These are phyloP conservation scores for Orgyia antiqua DNA, from an alignment of 2,888 invertebrate species.

Conservation along the genomic window DNA sequence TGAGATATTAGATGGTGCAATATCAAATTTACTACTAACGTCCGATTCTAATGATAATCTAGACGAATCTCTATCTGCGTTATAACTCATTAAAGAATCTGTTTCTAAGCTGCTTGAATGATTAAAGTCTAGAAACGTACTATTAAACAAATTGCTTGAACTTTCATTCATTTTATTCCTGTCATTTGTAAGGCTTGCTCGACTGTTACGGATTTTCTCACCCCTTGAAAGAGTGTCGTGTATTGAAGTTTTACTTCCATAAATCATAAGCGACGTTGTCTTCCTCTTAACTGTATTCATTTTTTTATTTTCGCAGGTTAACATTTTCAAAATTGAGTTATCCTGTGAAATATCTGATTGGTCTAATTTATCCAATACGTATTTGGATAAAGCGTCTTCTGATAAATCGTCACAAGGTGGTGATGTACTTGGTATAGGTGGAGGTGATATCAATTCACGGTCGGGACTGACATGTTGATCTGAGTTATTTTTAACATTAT, in stretches of 20 bases:
- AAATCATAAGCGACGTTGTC: slow-evolving; percentile 72
- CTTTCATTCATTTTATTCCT: slow-evolving; percentile 45
- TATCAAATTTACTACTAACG: slow-evolving; percentile 71
- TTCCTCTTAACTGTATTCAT: slow-evolving; percentile 65
- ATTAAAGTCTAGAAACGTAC: slow-evolving; percentile 52
- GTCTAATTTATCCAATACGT: slow-evolving; percentile 73
- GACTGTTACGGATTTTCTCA: slow-evolving; percentile 67
- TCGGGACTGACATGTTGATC: slow-evolving; percentile 89
- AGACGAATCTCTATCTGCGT: slow-evolving; percentile 66
- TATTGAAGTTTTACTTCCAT: slow-evolving; percentile 70
- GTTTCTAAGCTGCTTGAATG: slow-evolving; percentile 57
- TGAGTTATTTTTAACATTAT: slow-evolving; percentile 81
- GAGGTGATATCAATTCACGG: slow-evolving; percentile 87
- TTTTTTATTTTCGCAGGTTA: slow-evolving; percentile 65
- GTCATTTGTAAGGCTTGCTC: slow-evolving; percentile 62
- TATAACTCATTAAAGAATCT: slow-evolving; percentile 65
- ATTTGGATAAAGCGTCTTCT: slow-evolving; percentile 74
- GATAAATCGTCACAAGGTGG: slow-evolving; percentile 86
- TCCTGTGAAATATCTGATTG: slow-evolving; percentile 67
- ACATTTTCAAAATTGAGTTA: slow-evolving; percentile 70
- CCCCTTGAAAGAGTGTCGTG: slow-evolving; percentile 72
- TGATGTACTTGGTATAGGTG: slow-evolving; percentile 86
- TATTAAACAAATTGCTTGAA: slow-evolving; percentile 41
- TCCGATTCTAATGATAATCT: slow-evolving; percentile 69
- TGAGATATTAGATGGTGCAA: slow-evolving; percentile 56